Evolutionary conservation across 2,113 vertebrate genomes (phyloP).

Genomic region (Nothocercus nigrocapillus): DNA sequence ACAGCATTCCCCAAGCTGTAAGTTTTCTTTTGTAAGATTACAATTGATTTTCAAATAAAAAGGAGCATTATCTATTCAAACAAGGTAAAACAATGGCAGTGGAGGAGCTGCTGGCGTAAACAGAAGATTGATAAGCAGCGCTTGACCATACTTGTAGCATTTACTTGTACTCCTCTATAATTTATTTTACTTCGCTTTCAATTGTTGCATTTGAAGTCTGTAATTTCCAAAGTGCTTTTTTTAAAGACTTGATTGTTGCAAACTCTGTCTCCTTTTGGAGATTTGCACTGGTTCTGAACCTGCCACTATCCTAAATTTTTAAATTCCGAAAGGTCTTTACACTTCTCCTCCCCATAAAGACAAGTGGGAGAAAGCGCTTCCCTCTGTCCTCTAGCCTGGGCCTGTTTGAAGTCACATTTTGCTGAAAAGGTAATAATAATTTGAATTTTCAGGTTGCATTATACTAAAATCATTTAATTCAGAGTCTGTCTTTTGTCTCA

Average conservation of each 20-base stretch:
- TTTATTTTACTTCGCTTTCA: slow-evolving; percentile 57
- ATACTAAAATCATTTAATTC: not conserved
- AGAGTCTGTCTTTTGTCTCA: not conserved
- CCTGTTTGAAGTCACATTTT: not conserved
- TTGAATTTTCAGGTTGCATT: slow-evolving; percentile 16
- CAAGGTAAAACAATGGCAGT: slow-evolving; percentile 50
- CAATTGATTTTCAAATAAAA: slow-evolving; percentile 63
- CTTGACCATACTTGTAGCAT: slow-evolving; percentile 34
- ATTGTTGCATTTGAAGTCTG: slow-evolving; percentile 14
- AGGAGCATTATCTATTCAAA: slow-evolving; percentile 47
- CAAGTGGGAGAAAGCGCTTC: not conserved
- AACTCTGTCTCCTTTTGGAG: not conserved
- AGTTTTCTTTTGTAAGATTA: slow-evolving; percentile 54
- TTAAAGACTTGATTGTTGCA: slow-evolving; percentile 12
- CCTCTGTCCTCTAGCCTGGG: not conserved
- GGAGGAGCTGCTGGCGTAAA: slow-evolving; percentile 35
- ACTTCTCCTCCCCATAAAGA: not conserved
- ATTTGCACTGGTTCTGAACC: not conserved
- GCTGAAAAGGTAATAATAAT: not conserved
- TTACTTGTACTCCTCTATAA: slow-evolving; percentile 22
- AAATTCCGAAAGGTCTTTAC: not conserved
- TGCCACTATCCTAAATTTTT: not conserved
- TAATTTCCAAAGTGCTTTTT: slow-evolving; percentile 29
- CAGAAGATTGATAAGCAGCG: slow-evolving; percentile 13
- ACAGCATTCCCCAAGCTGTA: slow-evolving; percentile 21